Evolutionary conservation across 2,888 invertebrate species (phyloP), one percentile per base, ranked within the genome.

Genomic region (Leptinotarsa peninsularis): DNA sequence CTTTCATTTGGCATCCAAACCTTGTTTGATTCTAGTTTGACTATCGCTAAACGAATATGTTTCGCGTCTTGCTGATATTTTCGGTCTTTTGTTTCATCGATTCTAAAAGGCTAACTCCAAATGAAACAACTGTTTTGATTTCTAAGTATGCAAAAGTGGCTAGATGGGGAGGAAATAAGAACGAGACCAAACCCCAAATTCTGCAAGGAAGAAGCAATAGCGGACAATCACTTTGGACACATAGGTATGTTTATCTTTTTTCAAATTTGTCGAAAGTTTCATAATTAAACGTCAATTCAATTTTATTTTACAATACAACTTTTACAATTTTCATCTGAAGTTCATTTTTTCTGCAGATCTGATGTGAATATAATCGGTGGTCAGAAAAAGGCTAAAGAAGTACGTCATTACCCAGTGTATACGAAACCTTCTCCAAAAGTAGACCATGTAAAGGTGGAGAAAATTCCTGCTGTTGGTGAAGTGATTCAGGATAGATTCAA

Each of bases 401-500:
- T 78, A 18, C 82, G 83, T 70, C 83, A 82, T 13, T 84, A 83
- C 73, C 80, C 84, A 21, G 81, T 82, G 4, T 82, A 83, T 67
- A 79, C 78, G 56, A 78, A 78, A 60, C 78, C 79, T 13, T 58
- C 71, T 13, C 27, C 77, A 1, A 79, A 79, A 76, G n/a, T 75
- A 27, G 77, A 79, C 27, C 67, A 77, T 23, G 67, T 63, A 10
- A 69, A 77, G 50, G 74, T 75, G 3, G 84, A 83, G 71, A 74
- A 78, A 71, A 77, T 85, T 23, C 87, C 87, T 17, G 86, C 83
- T 43, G 84, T 84, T 72, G 88, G 88, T 23, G 88, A 88, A 81
- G 87, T 88, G 14, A 79, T 82, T 70, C 86, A 88, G 81, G 88
- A 88, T 71, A 80, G 89, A 56, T 89, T 87, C 74, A 86, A 88